phyloP scores from a whole-genome alignment of 1,140 invertebrate genomes.

The Lucilia sericata region DNA sequence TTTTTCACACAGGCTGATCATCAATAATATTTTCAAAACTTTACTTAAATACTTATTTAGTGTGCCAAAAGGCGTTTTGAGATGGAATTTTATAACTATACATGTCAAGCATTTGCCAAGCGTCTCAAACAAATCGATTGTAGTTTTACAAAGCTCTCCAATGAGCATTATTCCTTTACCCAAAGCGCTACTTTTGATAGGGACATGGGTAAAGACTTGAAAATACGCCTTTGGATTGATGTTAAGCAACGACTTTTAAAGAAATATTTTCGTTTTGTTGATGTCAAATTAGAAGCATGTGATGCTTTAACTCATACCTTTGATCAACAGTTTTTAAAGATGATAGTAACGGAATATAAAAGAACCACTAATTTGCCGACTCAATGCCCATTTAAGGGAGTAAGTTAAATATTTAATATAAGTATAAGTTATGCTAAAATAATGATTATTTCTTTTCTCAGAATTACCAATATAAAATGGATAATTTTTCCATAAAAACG shows the following conservation, averaged over 20 bases:
- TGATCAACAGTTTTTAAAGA: neutral
- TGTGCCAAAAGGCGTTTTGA: neutral
- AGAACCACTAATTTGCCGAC: neutral
- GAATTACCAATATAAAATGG: conserved; percentile 2
- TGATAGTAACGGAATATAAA: neutral
- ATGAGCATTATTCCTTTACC: neutral
- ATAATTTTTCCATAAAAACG: neutral
- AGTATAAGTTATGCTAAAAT: neutral
- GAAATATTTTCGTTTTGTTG: neutral
- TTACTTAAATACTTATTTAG: neutral
- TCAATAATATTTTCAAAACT: too few relatives aligned
- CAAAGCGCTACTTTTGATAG: neutral
- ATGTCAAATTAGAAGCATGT: neutral
- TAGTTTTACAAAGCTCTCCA: neutral
- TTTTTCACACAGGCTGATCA: too few relatives aligned
- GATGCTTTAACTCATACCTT: neutral
- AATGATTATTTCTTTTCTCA: neutral
- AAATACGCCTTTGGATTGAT: neutral
- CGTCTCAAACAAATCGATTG: neutral
- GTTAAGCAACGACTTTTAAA: neutral
- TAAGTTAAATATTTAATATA: neutral
- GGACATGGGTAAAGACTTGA: neutral
- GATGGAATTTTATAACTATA: neutral
- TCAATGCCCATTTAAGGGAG: neutral
- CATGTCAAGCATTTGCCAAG: neutral